These are phyloP conservation scores for Listronotus oregonensis DNA, from an alignment of 1,140 invertebrate species.

Conservation along the genomic window DNA sequence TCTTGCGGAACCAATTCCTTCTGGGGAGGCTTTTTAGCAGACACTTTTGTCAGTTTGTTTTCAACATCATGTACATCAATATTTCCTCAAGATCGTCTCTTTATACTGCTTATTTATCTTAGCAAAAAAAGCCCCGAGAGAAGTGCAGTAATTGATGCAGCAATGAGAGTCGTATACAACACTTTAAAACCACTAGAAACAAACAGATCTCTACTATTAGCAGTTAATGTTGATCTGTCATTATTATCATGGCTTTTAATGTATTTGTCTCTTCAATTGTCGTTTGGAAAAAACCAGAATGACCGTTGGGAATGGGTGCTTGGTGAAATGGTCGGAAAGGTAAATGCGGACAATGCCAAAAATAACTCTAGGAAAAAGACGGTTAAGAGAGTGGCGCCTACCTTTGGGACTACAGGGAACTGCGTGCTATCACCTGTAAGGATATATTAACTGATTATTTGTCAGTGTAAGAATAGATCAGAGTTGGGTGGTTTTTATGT, in stretches of 20 bases:
- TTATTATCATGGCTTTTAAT: constrained; percentile 80
- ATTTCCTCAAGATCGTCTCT: constrained; percentile 86
- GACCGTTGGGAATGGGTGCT: constrained; percentile 81
- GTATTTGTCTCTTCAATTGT: constrained; percentile 77
- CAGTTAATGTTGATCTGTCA: constrained; percentile 64
- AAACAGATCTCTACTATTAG: constrained; percentile 56
- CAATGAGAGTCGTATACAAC: constrained; percentile 64
- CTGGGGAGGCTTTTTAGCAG: constrained; percentile 88
- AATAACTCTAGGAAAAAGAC: constrained; percentile 41
- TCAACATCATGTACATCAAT: constrained; percentile 76
- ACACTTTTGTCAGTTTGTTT: constrained; percentile 78
- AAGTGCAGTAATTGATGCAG: constrained; percentile 67
- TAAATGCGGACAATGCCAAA: constrained; percentile 52
- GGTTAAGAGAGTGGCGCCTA: constrained; percentile 35
- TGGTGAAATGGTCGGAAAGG: constrained; percentile 55
- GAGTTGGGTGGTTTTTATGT: constrained; percentile 1
- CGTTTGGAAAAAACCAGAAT: constrained; percentile 58
- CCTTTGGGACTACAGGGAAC: constrained; percentile 20
- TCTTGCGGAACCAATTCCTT: constrained; percentile 78
- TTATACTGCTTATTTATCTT: constrained; percentile 85
- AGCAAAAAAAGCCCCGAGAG: constrained; percentile 76
- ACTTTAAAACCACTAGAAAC: constrained; percentile 61
- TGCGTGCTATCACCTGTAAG: constrained; percentile 16
- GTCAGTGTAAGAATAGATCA: constrained; percentile 14
- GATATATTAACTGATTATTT: constrained; percentile 20